Evolutionary conservation across 2,113 vertebrate genomes (phyloP).

Genomic region (Ailurus styani): DNA sequence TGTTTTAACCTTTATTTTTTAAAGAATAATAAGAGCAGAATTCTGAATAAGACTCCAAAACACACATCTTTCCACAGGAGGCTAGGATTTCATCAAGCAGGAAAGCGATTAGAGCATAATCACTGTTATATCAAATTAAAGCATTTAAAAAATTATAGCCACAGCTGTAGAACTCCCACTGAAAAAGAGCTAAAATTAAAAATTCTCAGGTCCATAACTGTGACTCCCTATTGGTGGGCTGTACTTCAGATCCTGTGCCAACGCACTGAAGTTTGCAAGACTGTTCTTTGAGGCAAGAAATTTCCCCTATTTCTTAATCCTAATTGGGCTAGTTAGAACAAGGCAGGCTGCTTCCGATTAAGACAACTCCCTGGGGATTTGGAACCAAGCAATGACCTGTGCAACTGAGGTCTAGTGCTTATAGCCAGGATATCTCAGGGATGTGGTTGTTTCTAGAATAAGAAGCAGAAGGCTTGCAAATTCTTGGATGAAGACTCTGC

Average conservation of each 20-base stretch:
- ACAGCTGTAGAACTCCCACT: constrained; percentile 33
- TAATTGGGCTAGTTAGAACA: constrained; percentile 33
- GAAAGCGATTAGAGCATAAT: constrained; percentile 11
- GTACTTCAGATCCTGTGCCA: neutral
- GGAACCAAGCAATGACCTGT: neutral
- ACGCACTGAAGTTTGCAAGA: neutral
- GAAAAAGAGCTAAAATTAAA: constrained; percentile 54
- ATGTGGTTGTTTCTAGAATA: neutral
- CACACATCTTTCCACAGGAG: neutral
- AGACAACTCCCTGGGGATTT: neutral
- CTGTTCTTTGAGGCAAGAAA: constrained; percentile 22
- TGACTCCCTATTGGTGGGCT: neutral
- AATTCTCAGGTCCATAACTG: neutral
- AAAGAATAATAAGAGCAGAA: neutral
- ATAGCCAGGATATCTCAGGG: neutral
- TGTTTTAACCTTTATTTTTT: neutral
- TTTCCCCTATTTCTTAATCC: constrained; percentile 5
- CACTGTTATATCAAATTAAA: constrained; percentile 13
- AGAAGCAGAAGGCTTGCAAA: neutral
- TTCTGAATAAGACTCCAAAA: neutral
- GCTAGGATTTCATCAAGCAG: neutral
- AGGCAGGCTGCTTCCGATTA: neutral
- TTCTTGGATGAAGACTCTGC: neutral
- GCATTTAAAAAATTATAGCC: constrained; percentile 38
- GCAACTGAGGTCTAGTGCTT: neutral